A percentile compares a stretch with the other conserved stretches of the same genome.
These are phyloP conservation scores for Sorex fumeus DNA, from an alignment of 2,113 vertebrate genomes.

Conservation along the genomic window DNA sequence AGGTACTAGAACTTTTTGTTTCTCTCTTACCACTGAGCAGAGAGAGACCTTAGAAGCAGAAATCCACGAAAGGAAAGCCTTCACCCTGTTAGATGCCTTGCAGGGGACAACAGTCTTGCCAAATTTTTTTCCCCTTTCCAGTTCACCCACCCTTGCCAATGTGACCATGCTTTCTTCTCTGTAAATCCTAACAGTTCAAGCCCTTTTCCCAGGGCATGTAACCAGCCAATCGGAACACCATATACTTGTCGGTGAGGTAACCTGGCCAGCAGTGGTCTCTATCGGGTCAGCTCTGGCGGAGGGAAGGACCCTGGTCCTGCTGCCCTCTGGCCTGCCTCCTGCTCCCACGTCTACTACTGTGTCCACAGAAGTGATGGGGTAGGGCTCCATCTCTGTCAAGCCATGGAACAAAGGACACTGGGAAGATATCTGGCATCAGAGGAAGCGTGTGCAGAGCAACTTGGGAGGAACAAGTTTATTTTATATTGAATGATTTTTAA, in stretches of 20 bases:
- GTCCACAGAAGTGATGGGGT: constrained; percentile 77
- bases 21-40: constrained; percentile 65
- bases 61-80: constrained; percentile 70
- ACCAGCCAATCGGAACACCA: constrained; percentile 76
- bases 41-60: constrained; percentile 68
- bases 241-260: constrained; percentile 60
- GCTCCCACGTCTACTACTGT: constrained; percentile 66
- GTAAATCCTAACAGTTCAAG: constrained; percentile 68
- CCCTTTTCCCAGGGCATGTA: constrained; percentile 71
- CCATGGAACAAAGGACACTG: constrained; percentile 80
- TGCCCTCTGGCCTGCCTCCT: constrained; percentile 63
- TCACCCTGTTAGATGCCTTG: constrained; percentile 63
- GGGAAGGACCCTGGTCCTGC: constrained; percentile 43
- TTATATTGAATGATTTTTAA: constrained; percentile 93
- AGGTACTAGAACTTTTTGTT: constrained; percentile 66
- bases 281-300: constrained; percentile 52
- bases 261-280: constrained; percentile 65
- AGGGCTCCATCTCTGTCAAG: constrained; percentile 88
- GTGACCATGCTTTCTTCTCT: constrained; percentile 76
- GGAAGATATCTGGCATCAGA: constrained; percentile 78
- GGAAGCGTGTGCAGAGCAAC: constrained; percentile 83
- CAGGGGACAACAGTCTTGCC: constrained; percentile 76
- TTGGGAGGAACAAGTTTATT: constrained; percentile 89
- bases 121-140: constrained; percentile 69
- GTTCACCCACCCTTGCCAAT: constrained; percentile 61